These are phyloP conservation scores for Plectrocnemia conspersa DNA, from an alignment of 1,140 invertebrate genomes.

Conservation along the genomic window DNA sequence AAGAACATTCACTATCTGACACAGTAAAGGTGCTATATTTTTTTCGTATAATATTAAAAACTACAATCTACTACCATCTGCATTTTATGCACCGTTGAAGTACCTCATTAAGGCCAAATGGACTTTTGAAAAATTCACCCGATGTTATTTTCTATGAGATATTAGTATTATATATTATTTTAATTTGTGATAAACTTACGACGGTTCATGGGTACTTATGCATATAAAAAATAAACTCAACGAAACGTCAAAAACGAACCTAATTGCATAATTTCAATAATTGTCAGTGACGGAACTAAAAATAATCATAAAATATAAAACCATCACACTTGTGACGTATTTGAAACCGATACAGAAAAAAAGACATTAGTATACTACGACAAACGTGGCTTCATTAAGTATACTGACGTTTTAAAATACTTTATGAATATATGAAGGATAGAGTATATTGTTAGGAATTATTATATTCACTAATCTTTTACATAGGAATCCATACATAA, in stretches of 20 bases:
- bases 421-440: background rate
- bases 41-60: background rate
- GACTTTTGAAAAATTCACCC: background rate
- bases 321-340: background rate
- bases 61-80: conserved; percentile 2
- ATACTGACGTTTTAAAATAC: background rate
- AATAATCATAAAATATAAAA: too few species aligned
- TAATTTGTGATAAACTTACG: background rate
- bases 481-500: too few species aligned
- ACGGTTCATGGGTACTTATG: too few species aligned
- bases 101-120: background rate
- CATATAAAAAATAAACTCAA: too few species aligned
- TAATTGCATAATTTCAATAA: too few species aligned
- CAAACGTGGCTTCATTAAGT: background rate
- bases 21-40: background rate
- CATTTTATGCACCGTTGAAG: conserved; percentile 7
- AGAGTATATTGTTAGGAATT: background rate
- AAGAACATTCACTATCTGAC: conserved; percentile 4
- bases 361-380: background rate
- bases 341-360: background rate
- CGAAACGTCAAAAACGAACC: too few species aligned
- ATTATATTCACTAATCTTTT: background rate
- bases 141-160: background rate
- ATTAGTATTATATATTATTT: background rate
- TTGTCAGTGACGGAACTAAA: too few species aligned